Evolutionary conservation across 2,113 vertebrate genomes (phyloP).

Genomic region (Neopipo cinnamomea): DNA sequence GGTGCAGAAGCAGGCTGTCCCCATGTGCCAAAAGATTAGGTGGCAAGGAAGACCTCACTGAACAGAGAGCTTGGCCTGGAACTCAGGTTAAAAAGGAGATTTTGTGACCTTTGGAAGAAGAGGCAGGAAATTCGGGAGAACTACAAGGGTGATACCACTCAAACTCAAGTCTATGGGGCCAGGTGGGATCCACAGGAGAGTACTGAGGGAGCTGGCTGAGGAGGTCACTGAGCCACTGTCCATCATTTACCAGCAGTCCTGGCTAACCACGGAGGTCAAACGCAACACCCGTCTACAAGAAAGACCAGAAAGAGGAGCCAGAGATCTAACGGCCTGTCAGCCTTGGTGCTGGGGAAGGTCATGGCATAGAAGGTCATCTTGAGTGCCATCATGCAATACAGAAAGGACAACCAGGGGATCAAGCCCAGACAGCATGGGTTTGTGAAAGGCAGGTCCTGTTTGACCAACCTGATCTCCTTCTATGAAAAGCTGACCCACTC

Average conservation of each 20-base stretch:
- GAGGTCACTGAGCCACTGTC: neutral
- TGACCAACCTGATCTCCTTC: neutral
- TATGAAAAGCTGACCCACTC: neutral
- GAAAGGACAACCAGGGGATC: neutral
- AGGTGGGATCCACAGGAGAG: neutral
- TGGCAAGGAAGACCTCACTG: neutral
- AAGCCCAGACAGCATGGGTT: neutral
- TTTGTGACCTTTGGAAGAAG: neutral
- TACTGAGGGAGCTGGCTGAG: neutral
- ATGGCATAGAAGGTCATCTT: neutral
- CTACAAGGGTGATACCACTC: neutral
- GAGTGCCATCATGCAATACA: neutral
- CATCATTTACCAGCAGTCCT: neutral
- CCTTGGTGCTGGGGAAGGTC: neutral
- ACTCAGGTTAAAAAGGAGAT: neutral
- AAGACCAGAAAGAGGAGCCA: neutral
- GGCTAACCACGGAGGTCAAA: neutral
- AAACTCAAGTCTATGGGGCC: neutral
- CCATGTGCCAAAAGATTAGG: neutral
- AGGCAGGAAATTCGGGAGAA: neutral
- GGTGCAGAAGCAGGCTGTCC: neutral
- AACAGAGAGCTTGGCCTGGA: neutral
- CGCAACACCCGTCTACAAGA: neutral
- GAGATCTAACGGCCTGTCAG: neutral
- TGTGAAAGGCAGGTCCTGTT: neutral